These are phyloP conservation scores for Parotocinclus haroldoi DNA, from an alignment of 2,797 vertebrate species.

Conservation along the genomic window DNA sequence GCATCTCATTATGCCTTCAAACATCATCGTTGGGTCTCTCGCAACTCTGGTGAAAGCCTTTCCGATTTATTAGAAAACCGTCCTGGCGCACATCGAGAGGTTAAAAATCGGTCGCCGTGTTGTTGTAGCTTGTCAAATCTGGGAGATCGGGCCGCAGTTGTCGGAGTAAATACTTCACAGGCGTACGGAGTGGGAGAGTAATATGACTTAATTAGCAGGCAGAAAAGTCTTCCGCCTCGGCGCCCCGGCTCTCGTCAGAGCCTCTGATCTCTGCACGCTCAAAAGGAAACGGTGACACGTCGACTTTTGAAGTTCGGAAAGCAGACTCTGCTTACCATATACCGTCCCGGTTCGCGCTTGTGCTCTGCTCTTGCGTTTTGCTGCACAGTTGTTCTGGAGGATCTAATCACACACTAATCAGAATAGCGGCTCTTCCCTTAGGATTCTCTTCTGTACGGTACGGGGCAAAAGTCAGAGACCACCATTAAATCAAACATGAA, in stretches of 20 bases:
- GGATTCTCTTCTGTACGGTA: no score
- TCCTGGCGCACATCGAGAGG: no score
- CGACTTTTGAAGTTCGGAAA: not conserved
- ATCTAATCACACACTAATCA: no score
- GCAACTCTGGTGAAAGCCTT: not conserved
- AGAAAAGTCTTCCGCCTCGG: conserved; percentile 2
- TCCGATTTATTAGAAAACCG: no score
- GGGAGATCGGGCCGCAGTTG: conserved; percentile 3
- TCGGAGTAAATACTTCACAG: conserved; percentile 37
- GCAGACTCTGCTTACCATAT: not conserved
- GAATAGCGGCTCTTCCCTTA: no score
- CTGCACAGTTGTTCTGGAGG: no score
- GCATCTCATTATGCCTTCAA: conserved; percentile 21
- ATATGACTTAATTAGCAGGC: conserved; percentile 40
- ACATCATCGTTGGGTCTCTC: not conserved
- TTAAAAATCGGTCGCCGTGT: no score
- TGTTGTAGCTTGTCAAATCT: not conserved
- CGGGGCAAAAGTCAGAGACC: no score
- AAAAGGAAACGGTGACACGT: not conserved
- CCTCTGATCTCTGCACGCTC: not conserved
- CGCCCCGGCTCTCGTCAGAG: not conserved
- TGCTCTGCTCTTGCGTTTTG: no score
- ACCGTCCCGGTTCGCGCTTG: no score
- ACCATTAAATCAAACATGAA: no score
- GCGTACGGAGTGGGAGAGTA: conserved; percentile 27